Base-by-base conservation (phyloP, 1,140 invertebrate species). In the Antheraea pernyi region DNA sequence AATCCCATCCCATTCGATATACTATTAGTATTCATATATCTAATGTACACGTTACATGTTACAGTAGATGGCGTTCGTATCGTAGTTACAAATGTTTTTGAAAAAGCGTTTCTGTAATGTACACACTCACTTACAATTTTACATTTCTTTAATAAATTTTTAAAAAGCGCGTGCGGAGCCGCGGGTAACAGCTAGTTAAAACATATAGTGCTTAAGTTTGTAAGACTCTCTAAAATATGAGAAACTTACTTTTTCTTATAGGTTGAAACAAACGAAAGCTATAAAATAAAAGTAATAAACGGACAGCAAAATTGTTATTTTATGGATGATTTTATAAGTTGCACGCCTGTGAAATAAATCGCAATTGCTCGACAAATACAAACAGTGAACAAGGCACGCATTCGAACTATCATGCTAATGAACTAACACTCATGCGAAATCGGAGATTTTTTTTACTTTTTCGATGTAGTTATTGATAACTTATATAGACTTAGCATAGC, bases 291-390 rank as follows among this genome's bases (percentile, higher is more conserved):
- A 53, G 5, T 16, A 53, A 53, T 13, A 53, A 6, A 6, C 46
- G 0, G 46, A 53, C 16, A 16, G 46, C 7, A 16, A 53, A 53
- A 53, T 53, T 53, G 46, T 53, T 53, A 53, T 53, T 53, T 53
- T 53, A 53, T 53, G 46, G 46, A 53, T 11, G 46, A 53, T 53
- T 53, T 53, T 53, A 53, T 53, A 53, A 53, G 46, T 53, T 13
- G 16, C 46, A n/a, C 1, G 16, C 0, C 9, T 53, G 13, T 53
- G 46, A 16, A 53, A 53, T 16, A 53, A 53, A 53, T 53, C 46
- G 46, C 46, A 53, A 53, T 53, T 53, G 46, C 46, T 53, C 46
- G 46, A 7, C 16, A n/a, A n/a, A 53, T 4, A 30, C 16, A 53
- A 53, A 53, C 16, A 53, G 11, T 53, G 46, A 53, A 53, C 46